Evolutionary conservation across 1,140 invertebrate genomes (phyloP), one percentile per base, ranked within the genome.

Genomic region (Aphidius gifuensis): DNA sequence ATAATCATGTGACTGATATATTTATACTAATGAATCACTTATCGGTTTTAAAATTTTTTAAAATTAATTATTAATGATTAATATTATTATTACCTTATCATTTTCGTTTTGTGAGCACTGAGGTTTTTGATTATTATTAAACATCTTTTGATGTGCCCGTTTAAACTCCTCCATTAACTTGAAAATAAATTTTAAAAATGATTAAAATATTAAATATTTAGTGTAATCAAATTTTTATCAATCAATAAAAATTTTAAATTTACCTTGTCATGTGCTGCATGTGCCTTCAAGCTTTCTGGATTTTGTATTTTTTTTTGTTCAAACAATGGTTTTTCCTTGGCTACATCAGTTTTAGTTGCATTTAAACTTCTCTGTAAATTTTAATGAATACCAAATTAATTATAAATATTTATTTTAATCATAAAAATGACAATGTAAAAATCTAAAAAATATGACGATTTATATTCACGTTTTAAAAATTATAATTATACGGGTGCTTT

Each of bases 91-190:
- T 70, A 77, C 75, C 73, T 77, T 70, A 44, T 79, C 74, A 6
- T 50, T 4, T 46, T 58, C 8, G 45, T 72, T 68, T 57, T 72
- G 71, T 9, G 62, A 65, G 46, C 64, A 62, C 49, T 76, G 74
- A 11, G 65, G 66, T 58, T 73, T 72, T 58, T 76, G 75, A 38
- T 71, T 64, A n/a, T 75, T 73, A 57, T 87, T 85, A 78, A 93
- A 93, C 91, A 93, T 93, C 81, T 89, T 90, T 65, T 86, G 84
- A 76, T 93, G 91, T 2, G 90, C 91, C 71, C 88, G 87, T 73
- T 91, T 92, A 73, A 94, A 93, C 80, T 94, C 92, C 78, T 92
- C 88, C 89, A 94, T 93, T 53, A 94, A 76, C 70, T 91, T 86
- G 6, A 66, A 61, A 46, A 45, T 53, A 71, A 58, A 44, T 63